Conservation (phyloP, 2,888 invertebrate genomes). For the Eremobia ochroleuca region DNA sequence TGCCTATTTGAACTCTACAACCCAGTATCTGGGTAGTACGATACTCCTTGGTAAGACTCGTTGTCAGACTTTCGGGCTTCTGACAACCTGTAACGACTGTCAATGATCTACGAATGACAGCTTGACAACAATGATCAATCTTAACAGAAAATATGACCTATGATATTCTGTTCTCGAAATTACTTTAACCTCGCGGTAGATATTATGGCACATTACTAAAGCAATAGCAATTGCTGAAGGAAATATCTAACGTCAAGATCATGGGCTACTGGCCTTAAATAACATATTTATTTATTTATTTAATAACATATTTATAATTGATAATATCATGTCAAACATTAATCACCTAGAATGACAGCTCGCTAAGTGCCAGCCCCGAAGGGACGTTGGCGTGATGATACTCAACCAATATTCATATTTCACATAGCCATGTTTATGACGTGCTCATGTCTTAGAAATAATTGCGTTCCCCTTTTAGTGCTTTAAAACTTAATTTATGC, state of each 20-base stretch:
- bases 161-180: neutral
- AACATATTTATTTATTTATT: too few relatives aligned
- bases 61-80: too few relatives aligned
- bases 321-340: slow-evolving; percentile 28
- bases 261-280: slow-evolving; percentile 24
- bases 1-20: too few relatives aligned
- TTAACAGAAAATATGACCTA: neutral
- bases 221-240: slow-evolving; percentile 5
- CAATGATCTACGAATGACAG: too few relatives aligned
- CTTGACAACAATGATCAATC: too few relatives aligned
- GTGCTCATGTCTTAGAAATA: slow-evolving; percentile 60
- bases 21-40: too few relatives aligned
- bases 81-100: too few relatives aligned
- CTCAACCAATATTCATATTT: slow-evolving; percentile 57
- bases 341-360: slow-evolving; percentile 33
- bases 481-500: slow-evolving; percentile 56
- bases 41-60: too few relatives aligned
- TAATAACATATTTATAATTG: too few relatives aligned
- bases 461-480: slow-evolving; percentile 52
- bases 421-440: slow-evolving; percentile 53
- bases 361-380: slow-evolving; percentile 32
- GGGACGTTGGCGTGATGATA: slow-evolving; percentile 37
- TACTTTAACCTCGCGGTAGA: neutral
- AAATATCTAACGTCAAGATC: slow-evolving; percentile 9
- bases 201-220: neutral